Base-by-base conservation (phyloP, 2,797 vertebrate genomes). In the Nyctibius grandis region DNA sequence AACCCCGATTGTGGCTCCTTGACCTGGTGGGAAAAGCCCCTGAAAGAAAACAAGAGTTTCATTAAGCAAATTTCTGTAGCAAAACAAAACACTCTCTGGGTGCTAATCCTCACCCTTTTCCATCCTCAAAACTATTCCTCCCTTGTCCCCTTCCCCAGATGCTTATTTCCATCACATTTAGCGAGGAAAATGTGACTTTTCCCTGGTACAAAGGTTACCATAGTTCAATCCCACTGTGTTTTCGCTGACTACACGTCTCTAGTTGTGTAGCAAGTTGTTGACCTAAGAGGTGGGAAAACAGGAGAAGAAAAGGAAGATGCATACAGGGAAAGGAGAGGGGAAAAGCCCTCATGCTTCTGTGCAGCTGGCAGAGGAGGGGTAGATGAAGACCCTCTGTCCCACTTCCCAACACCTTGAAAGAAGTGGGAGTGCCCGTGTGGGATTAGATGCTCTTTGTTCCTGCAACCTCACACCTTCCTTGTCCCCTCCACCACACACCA, bases 11-110 rank as follows among this genome's bases (percentile, higher is more conserved):
- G 99, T 99, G 94, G 99, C 99, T 97, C 99, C 99, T 98, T 99
- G 99, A 92, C 99, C 99, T 68, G 99, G 99, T 92, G 99, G 99
- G 95, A 99, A 99, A 97, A 99, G 99, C 89, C 99, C 99, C 99
- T 99, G 95, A 60, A 96, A 94, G 77, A 87, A 84, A 97, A 96
- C 65, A 77, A 85, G 26, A 95, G 65, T 16, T 65, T 45, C 19
- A 44, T 91, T 88, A 95, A 77, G 61, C 25, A 85, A 61, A 78
- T 23, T 77, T 74, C 67, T 78, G 33, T 22, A 44, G 36, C 33
- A 78, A 72, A 60, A 86, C 31, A 67, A 88, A 72, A 65, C 53
- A 14, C 34, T 31, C 34, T 45, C 19, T 26, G 23, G 11, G 26
- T 45, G 33, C 16, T 26, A 60, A 4, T 25, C 14, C 23, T 25